Base-by-base conservation (phyloP, 37 sponge, comb jelly and placozoan species). In the Hexactinellida sp. region DNA sequence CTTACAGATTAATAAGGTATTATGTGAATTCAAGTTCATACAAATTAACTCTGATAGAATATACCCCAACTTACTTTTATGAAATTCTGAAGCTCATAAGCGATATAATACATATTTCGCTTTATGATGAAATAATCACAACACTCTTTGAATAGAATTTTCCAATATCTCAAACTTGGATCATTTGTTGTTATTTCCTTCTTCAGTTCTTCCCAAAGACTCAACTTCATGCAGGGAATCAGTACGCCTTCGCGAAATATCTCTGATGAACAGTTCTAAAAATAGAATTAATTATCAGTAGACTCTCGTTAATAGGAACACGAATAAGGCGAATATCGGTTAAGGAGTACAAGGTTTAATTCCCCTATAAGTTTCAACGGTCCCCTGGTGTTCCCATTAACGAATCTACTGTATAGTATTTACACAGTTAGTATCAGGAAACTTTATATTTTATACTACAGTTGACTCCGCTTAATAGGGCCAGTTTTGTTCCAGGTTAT, bases 191-290 rank as follows among this genome's bases (percentile, higher is more conserved):
- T 87, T 86, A 96, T 82, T 13, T 54, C 13, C 0, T 83, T 88
- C 87, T 91, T 55, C 36, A 92, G 86, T 1, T 87, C 32, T n/a
- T 85, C 85, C 24, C 91, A 84, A 35, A 55, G 82, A 0, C 94
- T 91, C 7, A 38, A 55, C 90, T 91, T 91, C 55, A 96, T 54
- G 0, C 86, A 90, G 0, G 97, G 97, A 24, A 92, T 83, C 84
- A 91, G 86, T 3, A 96, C 10, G 19, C 87, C 88, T 38, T 96
- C 93, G 28, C 94, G 71, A 88, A 96, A 96, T 34, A 92, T 88
- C 21, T 93, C 94, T 36, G 83, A 54, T 0, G 92, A 38, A 41
- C 90, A 89, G 36, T 87, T 85, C 95, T 94, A 52, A n/a, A 84
- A 24, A 83, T 54, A 36, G n/a, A 84, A 54, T n/a, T n/a, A n/a